phyloP scores from a whole-genome alignment of 30 jellyfish, hydroid and myxozoan species.

The Aurelia aurita region DNA sequence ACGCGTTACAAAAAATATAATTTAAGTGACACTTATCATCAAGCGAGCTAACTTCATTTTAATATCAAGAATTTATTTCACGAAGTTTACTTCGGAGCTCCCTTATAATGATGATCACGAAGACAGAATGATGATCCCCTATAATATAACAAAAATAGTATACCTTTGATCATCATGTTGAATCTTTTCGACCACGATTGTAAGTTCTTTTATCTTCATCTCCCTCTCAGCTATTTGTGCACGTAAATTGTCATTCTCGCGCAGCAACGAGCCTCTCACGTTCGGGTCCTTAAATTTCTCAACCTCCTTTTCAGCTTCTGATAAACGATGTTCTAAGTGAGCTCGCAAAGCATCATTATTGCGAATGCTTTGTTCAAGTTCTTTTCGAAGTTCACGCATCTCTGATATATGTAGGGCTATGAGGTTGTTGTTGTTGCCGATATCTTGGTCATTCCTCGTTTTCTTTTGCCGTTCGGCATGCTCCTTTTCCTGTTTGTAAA shows the following conservation, averaged over 20 bases:
- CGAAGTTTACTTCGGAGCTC: no score
- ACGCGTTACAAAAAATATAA: no score
- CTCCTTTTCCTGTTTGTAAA: slow-evolving; percentile 49
- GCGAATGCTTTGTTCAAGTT: slow-evolving; percentile 80
- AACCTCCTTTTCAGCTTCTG: slow-evolving; percentile 84
- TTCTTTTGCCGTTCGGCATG: slow-evolving; percentile 15
- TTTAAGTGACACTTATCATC: no score
- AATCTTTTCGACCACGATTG: slow-evolving; percentile 12
- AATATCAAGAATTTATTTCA: no score
- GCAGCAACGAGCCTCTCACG: slow-evolving; percentile 65
- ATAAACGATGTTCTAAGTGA: slow-evolving; percentile 85
- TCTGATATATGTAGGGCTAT: slow-evolving; percentile 88
- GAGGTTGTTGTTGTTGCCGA: slow-evolving; percentile 49
- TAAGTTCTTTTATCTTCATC: slow-evolving; percentile 4
- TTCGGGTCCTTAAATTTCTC: slow-evolving; percentile 77
- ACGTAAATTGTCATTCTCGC: slow-evolving; percentile 86
- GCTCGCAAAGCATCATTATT: slow-evolving; percentile 83
- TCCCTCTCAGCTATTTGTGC: slow-evolving; percentile 46
- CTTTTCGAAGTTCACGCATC: slow-evolving; percentile 91
- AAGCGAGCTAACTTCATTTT: no score
- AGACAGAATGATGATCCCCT: no score
- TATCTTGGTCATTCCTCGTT: neutral
- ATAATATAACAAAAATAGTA: no score
- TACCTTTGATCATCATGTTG: slow-evolving; percentile 40
- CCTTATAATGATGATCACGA: no score